Evolutionary conservation across 2,113 vertebrate species (phyloP), one percentile per base, ranked within the genome.

Genomic region (Hyperopisus bebe): DNA sequence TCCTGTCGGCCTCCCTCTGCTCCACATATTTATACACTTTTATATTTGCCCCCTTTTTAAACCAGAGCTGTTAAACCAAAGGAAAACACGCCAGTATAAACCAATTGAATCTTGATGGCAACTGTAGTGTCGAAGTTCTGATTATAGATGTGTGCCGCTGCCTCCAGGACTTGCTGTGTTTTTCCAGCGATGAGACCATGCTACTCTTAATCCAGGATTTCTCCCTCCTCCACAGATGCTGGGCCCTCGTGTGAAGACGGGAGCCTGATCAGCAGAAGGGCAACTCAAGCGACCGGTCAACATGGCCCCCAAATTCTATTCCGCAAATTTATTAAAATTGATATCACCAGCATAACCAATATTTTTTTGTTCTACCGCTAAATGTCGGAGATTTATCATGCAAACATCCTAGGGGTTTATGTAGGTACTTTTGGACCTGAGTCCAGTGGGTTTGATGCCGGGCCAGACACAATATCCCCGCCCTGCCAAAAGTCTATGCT

Each of bases 311-410:
- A 94, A 90, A 88, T 93, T 92, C 93, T 94, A 91, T 92, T 91
- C n/a, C 0, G 44, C 21, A 92, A 95, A 95, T 95, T 94, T 94
- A 95, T 96, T 95, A 94, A 95, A 95, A 94, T 94, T 95, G 95
- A 96, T 96, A 94, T 95, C 94, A 92, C 92, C 95, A 94, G 94
- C 94, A 94, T 94, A 92, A 92, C 93, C 94, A 95, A 91, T 95
- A 92, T 94, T 95, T 95, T 70, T 95, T 94, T 95, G 94, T 95
- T 94, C 94, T 93, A 93, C 95, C 93, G 92, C 94, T 95, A 95
- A 96, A 95, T 93, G 95, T 96, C 91, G 90, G 93, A 93, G 93
- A 96, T 96, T 96, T 95, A 96, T 96, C 95, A 95, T 96, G 93
- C 92, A 94, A 96, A 96, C 93, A 95, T 95, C 94, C 94, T 92